Evolutionary conservation across 2,797 vertebrate species (phyloP), one percentile per base, ranked within the genome.

Genomic region (Bufotes viridis): DNA sequence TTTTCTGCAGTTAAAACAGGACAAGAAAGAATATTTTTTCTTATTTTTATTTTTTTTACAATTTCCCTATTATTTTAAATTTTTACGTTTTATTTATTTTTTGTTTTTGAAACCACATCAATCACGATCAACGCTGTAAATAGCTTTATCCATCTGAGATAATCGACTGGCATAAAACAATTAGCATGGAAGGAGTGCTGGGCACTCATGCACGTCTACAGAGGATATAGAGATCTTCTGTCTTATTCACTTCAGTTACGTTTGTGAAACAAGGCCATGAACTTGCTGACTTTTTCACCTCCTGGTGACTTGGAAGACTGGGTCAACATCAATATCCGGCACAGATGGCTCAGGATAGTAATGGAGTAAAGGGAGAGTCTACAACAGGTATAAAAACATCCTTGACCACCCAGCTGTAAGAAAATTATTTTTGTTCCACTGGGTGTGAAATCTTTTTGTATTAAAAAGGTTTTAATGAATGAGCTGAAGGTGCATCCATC

Each of bases 111-210:
- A 57, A 26, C 6, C 0, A 29, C 55, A 49, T 2, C 14, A 15
- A 29, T 49, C 22, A 51, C 13, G 22, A 61, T 84, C 2, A 24
- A 26, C 26, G 29, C 17, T 18, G 57, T 72, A 26, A 85, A 83
- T 87, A 90, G 90, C 91, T 91, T 91, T 87, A 90, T 1, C 20
- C 34, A 60, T 26, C 70, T 15, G 57, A 18, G 34, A 76, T 75
- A 87, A 93, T 94, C 91, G 90, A 88, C 87, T 94, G 91, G 92
- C 93, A 92, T 94, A 93, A 95, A 96, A 96, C 95, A 95, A 95
- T 92, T 90, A 92, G 53, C 87, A 86, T 67, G 88, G 88, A 89
- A 91, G 91, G 91, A 91, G 91, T 92, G 91, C 91, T 89, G 75
- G 90, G 91, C 0, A 26, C 61, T 53, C 80, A 86, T 82, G 88